These are phyloP conservation scores for Nettapus auritus DNA, from an alignment of 2,113 vertebrate genomes.

Conservation along the genomic window DNA sequence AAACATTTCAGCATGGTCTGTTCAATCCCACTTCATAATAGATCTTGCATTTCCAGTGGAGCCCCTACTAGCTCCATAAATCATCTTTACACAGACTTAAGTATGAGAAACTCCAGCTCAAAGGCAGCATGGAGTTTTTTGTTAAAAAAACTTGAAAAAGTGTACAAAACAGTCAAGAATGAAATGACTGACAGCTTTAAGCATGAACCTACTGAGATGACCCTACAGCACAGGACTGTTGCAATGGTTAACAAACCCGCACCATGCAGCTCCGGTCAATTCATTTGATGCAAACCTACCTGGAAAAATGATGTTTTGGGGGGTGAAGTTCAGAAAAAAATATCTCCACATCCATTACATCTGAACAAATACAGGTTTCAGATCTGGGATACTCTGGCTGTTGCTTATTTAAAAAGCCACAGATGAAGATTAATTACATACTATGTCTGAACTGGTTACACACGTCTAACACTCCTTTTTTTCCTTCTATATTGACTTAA, in stretches of 20 bases:
- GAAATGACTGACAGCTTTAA: background rate
- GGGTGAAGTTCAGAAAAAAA: background rate
- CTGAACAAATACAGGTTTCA: background rate
- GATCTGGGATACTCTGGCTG: background rate
- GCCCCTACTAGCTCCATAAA: slow-evolving; percentile 61
- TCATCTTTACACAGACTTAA: slow-evolving; percentile 49
- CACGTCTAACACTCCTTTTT: background rate
- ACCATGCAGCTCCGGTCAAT: background rate
- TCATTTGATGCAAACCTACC: background rate
- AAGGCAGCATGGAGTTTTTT: background rate
- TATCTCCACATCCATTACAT: background rate
- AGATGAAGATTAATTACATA: slow-evolving; percentile 17
- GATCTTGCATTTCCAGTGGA: slow-evolving; percentile 52
- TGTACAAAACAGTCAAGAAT: background rate
- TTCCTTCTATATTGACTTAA: fast-evolving
- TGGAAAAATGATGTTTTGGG: background rate
- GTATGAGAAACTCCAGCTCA: slow-evolving; percentile 24
- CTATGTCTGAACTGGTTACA: background rate
- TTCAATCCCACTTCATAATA: slow-evolving; percentile 47
- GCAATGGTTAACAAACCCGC: background rate
- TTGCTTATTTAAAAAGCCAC: slow-evolving; percentile 39
- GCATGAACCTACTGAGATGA: background rate
- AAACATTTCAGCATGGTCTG: slow-evolving; percentile 72
- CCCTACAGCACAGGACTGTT: background rate
- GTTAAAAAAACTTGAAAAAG: background rate